Evolutionary conservation across 2,888 invertebrate genomes (phyloP), one percentile per base, ranked within the genome.

Genomic region (Tanypteryx hageni): DNA sequence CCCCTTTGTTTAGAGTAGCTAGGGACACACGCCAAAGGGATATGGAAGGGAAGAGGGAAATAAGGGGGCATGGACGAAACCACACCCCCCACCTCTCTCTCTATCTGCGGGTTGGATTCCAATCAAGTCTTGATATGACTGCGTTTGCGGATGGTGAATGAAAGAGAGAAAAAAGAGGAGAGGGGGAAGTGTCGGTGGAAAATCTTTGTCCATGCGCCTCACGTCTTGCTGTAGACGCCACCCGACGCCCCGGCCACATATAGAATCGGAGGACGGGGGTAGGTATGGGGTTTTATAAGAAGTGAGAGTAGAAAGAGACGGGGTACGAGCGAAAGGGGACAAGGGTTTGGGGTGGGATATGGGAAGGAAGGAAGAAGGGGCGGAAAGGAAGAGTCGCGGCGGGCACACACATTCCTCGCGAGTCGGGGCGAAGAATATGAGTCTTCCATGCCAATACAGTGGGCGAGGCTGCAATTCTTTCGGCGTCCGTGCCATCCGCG

Each of bases 51-150:
- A 64, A 27, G 86, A 86, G 59, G 89, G 89, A 64, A 76, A 64
- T 68, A 68, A 44, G 64, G n/a, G 64, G 44, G n/a, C 83, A 83
- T n/a, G 13, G 57, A 44, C 89, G 61, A 18, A 18, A 61, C 86
- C 57, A 44, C 56, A n/a, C 57, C 9, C 9, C 18, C 18, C 27
- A 86, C 59, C 44, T 44, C 44, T 61, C 86, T 89, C 44, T 61
- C 64, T 89, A 44, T 89, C 89, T 59, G 59, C 31, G 61, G 85
- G 89, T 22, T 89, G 64, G 68, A 89, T 89, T 89, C 89, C 89
- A 89, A 89, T 89, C 89, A 89, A 89, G 89, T 44, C 64, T 64
- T 44, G 89, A n/a, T 64, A 89, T 89, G 89, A 89, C 76, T 76
- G 76, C 22, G 76, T 76, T 76, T 76, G 89, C n/a, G 64, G 64